Base-by-base conservation (phyloP, 2,113 vertebrate species). In the Semicossyphus pulcher region DNA sequence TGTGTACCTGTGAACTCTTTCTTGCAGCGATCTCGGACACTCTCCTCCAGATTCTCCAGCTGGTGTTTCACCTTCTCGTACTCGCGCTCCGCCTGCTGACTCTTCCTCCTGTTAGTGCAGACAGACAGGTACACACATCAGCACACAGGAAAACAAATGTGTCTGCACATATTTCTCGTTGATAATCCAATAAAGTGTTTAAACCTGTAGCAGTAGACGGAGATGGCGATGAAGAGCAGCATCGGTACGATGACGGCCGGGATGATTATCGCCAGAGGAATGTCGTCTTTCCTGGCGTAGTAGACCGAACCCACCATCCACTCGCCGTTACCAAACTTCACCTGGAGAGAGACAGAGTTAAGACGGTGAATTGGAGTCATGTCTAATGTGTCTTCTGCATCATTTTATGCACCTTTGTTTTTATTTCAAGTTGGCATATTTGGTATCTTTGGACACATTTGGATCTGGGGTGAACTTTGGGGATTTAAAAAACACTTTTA, bases 21-120 rank as follows among this genome's bases (percentile, higher is more conserved):
- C 92, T 99, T 99, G 95, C 97, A 99, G 45, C 96, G 96, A 76
- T 99, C 97, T 5, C 97, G 91, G 20, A 99, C 97, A 0, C 97
- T 98, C 73, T 99, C 98, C 86, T 99, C 98, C 86, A 99, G 86
- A 61, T 95, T 97, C 79, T 97, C 97, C 66, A 99, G 94, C 67
- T 99, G 97, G 49, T 96, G 96, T 77, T 93, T 97, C 65, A 99
- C 96, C 89, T 99, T 98, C 91, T 98, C 97, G 3, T 98, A 99
- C 54, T 99, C 97, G 0, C 97, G 93, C 63, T 99, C 97, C 0
- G 97, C 97, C 92, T 99, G 97, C 81, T 94, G 97, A 86, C 97
- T 99, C 93, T 99, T 96, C 87, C 97, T 95, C 93, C 97, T 99
- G 81, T 47, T 4, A 3, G 16, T 3, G 18, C 31, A 25, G 14